Evolutionary conservation across 2,888 invertebrate genomes (phyloP).

Genomic region (Quadroppia sp.): DNA sequence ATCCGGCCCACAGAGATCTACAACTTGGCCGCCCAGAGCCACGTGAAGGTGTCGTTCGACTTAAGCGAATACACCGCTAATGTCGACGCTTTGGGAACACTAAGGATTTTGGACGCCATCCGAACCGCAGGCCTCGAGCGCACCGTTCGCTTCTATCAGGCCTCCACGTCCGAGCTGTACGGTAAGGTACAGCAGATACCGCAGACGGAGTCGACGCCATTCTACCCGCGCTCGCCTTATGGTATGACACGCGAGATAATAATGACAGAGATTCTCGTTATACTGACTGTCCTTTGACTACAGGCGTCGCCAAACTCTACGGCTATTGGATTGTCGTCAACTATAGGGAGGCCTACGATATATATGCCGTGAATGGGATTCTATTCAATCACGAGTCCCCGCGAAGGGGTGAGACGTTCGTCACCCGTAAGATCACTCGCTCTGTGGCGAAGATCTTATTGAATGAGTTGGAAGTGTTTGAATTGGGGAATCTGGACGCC

Average conservation of each 20-base stretch:
- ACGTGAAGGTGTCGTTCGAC: conserved; percentile 96
- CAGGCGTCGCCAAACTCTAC: conserved; percentile 91
- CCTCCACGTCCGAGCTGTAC: conserved; percentile 90
- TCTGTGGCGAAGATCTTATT: conserved; percentile 93
- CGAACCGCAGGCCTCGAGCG: conserved; percentile 78
- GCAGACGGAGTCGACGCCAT: conserved; percentile 89
- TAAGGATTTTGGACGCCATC: conserved; percentile 84
- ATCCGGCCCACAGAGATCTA: conserved; percentile 88
- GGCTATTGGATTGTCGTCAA: conserved; percentile 95
- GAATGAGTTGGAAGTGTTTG: conserved; percentile 75
- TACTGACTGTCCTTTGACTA: not conserved
- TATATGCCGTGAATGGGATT: conserved; percentile 94
- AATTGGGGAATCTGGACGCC: conserved; percentile 91
- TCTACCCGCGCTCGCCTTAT: conserved; percentile 93
- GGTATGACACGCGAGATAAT: conserved; percentile 60
- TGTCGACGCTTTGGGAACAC: conserved; percentile 90
- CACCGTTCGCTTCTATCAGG: conserved; percentile 82
- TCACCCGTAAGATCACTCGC: conserved; percentile 94
- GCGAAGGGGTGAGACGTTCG: conserved; percentile 93
- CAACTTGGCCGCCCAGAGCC: conserved; percentile 97
- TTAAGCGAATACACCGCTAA: conserved; percentile 98
- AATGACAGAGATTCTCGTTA: not conserved
- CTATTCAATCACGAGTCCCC: conserved; percentile 96
- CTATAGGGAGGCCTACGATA: conserved; percentile 88
- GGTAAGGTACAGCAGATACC: conserved; percentile 89